These are phyloP conservation scores for Argyra leucocephala DNA, from an alignment of 2,888 invertebrate species.

Conservation along the genomic window DNA sequence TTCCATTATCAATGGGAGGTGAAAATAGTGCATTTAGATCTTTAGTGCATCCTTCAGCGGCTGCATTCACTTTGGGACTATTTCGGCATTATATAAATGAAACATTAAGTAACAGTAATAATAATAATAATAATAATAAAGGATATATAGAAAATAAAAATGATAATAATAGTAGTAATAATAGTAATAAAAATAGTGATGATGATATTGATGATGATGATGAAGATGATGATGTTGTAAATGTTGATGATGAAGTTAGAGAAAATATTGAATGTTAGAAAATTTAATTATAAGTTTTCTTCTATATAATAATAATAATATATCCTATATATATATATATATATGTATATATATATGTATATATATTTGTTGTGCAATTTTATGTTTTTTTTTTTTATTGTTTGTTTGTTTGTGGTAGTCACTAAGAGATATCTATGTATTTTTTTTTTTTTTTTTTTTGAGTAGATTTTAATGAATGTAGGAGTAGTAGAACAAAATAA, in stretches of 20 bases:
- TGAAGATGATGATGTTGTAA: slow-evolving; percentile 10
- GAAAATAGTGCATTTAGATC: slow-evolving; percentile 83
- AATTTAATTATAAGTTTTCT: slow-evolving; percentile 33
- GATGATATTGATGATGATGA: background rate
- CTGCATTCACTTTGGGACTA: slow-evolving; percentile 45
- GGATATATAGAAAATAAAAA: background rate
- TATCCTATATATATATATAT: slow-evolving; percentile 11
- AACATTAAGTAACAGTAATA: background rate
- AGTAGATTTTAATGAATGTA: too few relatives aligned
- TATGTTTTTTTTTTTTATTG: slow-evolving; percentile 21
- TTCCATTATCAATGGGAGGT: slow-evolving; percentile 64
- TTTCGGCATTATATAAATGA: slow-evolving; percentile 34
- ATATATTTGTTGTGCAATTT: slow-evolving; percentile 6
- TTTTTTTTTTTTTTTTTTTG: too few relatives aligned
- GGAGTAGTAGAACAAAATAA: too few relatives aligned
- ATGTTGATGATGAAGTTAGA: slow-evolving; percentile 20
- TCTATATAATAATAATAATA: slow-evolving; percentile 26
- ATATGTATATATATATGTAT: too few relatives aligned
- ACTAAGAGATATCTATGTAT: too few relatives aligned
- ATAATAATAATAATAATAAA: background rate
- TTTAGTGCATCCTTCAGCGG: slow-evolving; percentile 56
- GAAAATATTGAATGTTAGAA: slow-evolving; percentile 15
- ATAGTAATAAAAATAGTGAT: slow-evolving; percentile 8
- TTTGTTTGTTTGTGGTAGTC: slow-evolving; percentile 18
- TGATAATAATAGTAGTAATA: slow-evolving; percentile 10